Evolutionary conservation across 2,113 vertebrate genomes (phyloP).

Genomic region (Sphaerodactylus townsendi): DNA sequence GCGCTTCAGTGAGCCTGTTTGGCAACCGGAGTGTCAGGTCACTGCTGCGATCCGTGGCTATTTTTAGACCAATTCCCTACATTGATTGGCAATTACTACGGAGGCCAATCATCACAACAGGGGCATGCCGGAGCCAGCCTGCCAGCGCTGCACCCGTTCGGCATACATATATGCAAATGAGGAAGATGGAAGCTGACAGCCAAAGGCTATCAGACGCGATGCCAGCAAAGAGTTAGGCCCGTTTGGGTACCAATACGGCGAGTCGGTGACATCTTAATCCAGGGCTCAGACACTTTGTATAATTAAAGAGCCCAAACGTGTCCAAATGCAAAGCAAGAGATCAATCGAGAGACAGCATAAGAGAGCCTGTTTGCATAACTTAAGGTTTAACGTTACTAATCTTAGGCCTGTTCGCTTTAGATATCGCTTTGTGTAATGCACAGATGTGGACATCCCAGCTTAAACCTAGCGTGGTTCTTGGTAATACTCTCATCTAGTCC

Average conservation of each 20-base stretch:
- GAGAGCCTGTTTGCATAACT: too few relatives aligned
- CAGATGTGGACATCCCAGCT: too few relatives aligned
- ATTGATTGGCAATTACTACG: conserved; percentile 34
- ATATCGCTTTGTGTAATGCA: too few relatives aligned
- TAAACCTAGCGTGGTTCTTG: too few relatives aligned
- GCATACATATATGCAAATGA: not conserved
- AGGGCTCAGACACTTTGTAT: too few relatives aligned
- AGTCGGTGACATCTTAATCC: not conserved
- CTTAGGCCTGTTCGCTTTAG: too few relatives aligned
- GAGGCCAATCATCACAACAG: not conserved
- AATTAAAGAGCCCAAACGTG: too few relatives aligned
- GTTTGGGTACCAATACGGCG: not conserved
- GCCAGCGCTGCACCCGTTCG: not conserved
- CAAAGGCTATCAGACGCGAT: not conserved
- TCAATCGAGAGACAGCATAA: too few relatives aligned
- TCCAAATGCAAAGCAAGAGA: too few relatives aligned
- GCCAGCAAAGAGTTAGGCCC: not conserved
- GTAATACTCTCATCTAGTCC: too few relatives aligned
- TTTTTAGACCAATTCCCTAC: conserved; percentile 51
- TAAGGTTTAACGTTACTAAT: too few relatives aligned
- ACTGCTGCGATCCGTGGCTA: not conserved
- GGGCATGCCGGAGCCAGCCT: not conserved
- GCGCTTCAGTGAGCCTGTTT: not conserved
- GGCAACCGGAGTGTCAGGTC: not conserved
- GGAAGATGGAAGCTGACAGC: not conserved